Conservation (phyloP, 2,888 invertebrate species). For the Drosophila fulvimacula region DNA sequence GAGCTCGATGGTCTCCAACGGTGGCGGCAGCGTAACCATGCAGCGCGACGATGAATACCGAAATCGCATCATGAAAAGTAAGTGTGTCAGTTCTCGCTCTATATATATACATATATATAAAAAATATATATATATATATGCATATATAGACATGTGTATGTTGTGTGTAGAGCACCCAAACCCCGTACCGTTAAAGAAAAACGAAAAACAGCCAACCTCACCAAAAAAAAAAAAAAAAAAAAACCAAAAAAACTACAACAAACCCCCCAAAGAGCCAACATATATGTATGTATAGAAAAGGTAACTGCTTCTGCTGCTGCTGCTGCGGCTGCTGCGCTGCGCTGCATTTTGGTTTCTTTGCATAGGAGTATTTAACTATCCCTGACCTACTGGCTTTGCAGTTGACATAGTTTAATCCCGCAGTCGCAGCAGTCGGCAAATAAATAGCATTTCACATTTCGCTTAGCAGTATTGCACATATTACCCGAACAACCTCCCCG, state of each 20-base stretch:
- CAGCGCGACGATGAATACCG: slow-evolving; percentile 85
- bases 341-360: slow-evolving; percentile 39
- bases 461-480: slow-evolving; percentile 65
- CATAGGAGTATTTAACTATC: slow-evolving; percentile 56
- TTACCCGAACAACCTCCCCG: neutral
- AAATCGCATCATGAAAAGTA: slow-evolving; percentile 84
- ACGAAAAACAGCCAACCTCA: slow-evolving; percentile 3
- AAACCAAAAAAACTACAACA: too few species aligned
- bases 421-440: slow-evolving; percentile 63
- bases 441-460: slow-evolving; percentile 79
- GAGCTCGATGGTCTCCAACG: slow-evolving; percentile 84
- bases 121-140: neutral
- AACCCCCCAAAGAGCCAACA: slow-evolving; percentile 38
- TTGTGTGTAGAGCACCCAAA: slow-evolving; percentile 22
- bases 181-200: slow-evolving; percentile 11
- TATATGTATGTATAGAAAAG: slow-evolving; percentile 52
- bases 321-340: slow-evolving; percentile 18
- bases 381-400: slow-evolving; percentile 77
- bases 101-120: slow-evolving; percentile 1
- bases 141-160: slow-evolving; percentile 17
- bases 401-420: slow-evolving; percentile 68
- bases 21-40: slow-evolving; percentile 84
- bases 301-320: slow-evolving; percentile 51
- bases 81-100: slow-evolving; percentile 68
- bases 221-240: slow-evolving; percentile 6